Conservation (phyloP, 2,888 invertebrate genomes). For the Euplagia quadripunctaria region DNA sequence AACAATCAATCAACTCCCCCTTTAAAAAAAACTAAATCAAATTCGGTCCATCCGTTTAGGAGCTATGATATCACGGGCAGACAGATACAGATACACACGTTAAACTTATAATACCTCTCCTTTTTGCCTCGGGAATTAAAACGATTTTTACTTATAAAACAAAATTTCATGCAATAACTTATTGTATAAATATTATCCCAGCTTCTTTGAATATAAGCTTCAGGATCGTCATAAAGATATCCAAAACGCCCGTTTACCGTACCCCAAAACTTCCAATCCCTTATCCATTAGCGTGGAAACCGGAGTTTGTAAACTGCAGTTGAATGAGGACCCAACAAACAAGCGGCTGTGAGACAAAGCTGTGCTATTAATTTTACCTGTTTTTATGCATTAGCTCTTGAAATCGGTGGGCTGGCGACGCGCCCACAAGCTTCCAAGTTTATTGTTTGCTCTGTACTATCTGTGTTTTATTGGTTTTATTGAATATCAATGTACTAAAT, state of each 20-base stretch:
- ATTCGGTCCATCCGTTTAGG: no score
- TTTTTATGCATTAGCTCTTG: not conserved
- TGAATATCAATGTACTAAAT: not conserved
- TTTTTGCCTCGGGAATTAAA: not conserved
- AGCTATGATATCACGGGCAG: no score
- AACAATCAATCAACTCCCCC: no score
- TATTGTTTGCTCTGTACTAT: not conserved
- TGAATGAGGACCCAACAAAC: slow-evolving; percentile 4
- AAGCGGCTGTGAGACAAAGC: not conserved
- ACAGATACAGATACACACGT: no score
- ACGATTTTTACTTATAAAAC: not conserved
- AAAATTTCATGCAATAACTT: not conserved
- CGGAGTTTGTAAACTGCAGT: slow-evolving; percentile 5
- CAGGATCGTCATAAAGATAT: slow-evolving; percentile 2
- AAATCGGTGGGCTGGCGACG: not conserved
- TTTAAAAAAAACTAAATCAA: no score
- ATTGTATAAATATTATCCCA: not conserved
- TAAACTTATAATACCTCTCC: no score
- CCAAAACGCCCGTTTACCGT: not conserved
- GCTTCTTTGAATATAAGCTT: not conserved
- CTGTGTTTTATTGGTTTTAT: not conserved
- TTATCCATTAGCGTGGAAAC: slow-evolving; percentile 13
- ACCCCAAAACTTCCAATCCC: slow-evolving; percentile 10
- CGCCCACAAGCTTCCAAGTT: slow-evolving; percentile 1
- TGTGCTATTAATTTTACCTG: slow-evolving; percentile 18